Base-by-base conservation (phyloP, 2,113 vertebrate genomes). In the Egretta garzetta region DNA sequence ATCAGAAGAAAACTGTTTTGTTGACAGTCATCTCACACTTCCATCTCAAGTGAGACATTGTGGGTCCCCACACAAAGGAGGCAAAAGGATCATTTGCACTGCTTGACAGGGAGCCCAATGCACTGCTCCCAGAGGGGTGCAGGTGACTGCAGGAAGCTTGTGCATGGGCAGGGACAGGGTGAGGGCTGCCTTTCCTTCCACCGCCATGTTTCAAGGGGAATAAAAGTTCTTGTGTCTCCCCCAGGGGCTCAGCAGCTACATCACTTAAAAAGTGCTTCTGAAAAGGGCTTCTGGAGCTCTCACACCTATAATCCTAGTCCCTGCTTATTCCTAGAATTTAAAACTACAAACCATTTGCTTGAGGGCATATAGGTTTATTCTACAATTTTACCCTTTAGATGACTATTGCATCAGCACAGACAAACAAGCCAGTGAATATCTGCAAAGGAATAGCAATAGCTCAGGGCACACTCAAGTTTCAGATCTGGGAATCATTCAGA, bases 81-180 rank as follows among this genome's bases (percentile, higher is more conserved):
- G 53, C 27, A 28, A 66, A 64, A 55, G 28, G 26, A 60, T 33
- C 17, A 13, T 10, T 19, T 45, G 13, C 49, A 32, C 12, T 3
- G 10, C 18, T 9, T 0, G 0, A 21, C 3, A 27, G 27, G 32
- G 50, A 56, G 6, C 17, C 47, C 7, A 33, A 12, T 0, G 1
- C 19, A 3, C 56, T 13, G 19, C n/a, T 47, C 32, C 75, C 3
- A 0, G 7, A 19, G 35, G 26, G 41, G 9, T 14, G 41, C 24
- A 5, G 47, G 56, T 5, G 33, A 17, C 0, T 2, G 30, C 55
- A 47, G 49, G 30, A 47, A 43, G 35, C 24, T 20, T 28, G 49
- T 59, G n/a, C 2, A 4, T 47, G 28, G 35, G 74, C 28, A 71
- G 14, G 39, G 17, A 37, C 32, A 63, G 24, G 14, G 6, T 3